Percentiles rank a stretch among this genome's conserved stretches.
phyloP scores from a whole-genome alignment of 2,113 vertebrate species.

The Ovibos moschatus region DNA sequence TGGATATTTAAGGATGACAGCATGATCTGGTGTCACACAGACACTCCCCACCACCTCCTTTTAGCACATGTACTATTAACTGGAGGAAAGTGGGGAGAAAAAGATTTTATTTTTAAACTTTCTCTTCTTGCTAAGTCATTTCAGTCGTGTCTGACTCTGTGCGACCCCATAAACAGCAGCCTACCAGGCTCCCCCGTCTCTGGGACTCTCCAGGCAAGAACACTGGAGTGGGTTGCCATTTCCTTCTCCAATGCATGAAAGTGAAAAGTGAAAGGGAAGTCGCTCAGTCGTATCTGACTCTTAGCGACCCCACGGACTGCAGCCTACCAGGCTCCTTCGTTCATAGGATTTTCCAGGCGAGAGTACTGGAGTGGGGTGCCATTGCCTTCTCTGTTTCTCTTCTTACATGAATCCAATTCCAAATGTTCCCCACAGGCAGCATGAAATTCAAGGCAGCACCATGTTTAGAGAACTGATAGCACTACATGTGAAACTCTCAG shows the following conservation, averaged over 20 bases:
- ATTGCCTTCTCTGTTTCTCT: neutral
- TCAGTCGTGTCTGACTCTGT: no score
- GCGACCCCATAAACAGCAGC: no score
- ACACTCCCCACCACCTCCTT: neutral
- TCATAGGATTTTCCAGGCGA: no score
- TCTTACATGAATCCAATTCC: neutral
- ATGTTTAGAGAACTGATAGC: slow-evolving; percentile 41
- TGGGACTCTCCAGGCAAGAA: no score
- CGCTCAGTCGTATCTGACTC: no score
- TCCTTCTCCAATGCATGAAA: no score
- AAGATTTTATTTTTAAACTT: neutral
- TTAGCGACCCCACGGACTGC: no score
- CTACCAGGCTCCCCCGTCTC: no score
- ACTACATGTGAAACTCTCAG: neutral
- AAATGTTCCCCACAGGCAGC: neutral
- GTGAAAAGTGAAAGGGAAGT: no score
- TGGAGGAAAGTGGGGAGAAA: neutral
- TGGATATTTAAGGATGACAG: neutral
- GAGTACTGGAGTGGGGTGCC: no score
- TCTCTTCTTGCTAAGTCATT: neutral
- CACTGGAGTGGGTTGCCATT: no score
- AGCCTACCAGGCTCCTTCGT: no score
- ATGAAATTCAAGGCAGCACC: neutral
- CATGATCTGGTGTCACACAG: neutral
- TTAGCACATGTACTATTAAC: neutral